Evolutionary conservation across 1,140 invertebrate genomes (phyloP).

Genomic region (Drosophila rufa): DNA sequence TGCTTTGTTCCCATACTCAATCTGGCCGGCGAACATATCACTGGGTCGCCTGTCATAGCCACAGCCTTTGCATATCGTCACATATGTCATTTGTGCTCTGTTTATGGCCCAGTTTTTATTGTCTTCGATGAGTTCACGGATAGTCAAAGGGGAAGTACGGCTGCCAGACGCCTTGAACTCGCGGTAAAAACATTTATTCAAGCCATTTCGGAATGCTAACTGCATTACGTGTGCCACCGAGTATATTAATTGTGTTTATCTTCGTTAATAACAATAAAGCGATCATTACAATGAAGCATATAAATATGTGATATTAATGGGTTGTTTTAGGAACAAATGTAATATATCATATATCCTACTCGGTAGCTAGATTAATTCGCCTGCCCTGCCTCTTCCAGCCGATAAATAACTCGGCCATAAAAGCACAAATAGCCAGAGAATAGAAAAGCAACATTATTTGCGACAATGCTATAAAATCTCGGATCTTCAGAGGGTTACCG

Average conservation of each 20-base stretch:
- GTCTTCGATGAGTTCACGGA: slow-evolving; percentile 35
- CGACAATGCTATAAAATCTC: not conserved
- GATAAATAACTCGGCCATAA: not conserved
- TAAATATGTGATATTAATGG: not conserved
- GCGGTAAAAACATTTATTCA: slow-evolving; percentile 25
- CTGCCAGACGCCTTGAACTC: slow-evolving; percentile 15
- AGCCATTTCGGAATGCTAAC: not conserved
- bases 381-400: not conserved
- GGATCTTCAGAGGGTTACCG: not conserved
- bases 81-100: slow-evolving; percentile 66
- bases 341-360: too few species aligned
- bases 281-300: slow-evolving; percentile 5
- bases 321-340: too few species aligned
- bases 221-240: not conserved
- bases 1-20: slow-evolving; percentile 29
- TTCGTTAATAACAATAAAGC: slow-evolving; percentile 9
- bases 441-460: accelerated
- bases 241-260: slow-evolving; percentile 7
- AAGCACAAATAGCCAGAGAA: not conserved
- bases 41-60: slow-evolving; percentile 7
- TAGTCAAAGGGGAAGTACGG: slow-evolving; percentile 4
- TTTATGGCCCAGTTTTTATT: slow-evolving; percentile 68
- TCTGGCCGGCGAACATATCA: slow-evolving; percentile 13
- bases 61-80: slow-evolving; percentile 53
- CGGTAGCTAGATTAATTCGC: not conserved